phyloP scores from a whole-genome alignment of 2,797 vertebrate species.

The Coendou prehensilis region DNA sequence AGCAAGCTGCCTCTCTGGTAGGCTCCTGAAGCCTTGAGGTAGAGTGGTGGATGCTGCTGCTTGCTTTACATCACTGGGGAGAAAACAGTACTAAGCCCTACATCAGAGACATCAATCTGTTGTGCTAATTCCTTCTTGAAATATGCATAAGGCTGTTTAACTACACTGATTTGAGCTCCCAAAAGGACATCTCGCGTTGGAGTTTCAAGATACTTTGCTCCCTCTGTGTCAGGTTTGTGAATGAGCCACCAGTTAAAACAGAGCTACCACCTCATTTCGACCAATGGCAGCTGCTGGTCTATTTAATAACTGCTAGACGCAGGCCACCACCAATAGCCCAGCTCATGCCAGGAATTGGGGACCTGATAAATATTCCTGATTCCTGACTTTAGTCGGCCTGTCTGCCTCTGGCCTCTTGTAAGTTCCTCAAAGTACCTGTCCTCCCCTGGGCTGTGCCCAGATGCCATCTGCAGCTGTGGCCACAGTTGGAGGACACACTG shows the following conservation, averaged over 20 bases:
- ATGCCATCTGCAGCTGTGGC: background rate
- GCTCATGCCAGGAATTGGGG: background rate
- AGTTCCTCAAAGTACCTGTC: background rate
- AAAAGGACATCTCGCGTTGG: slow-evolving; percentile 17
- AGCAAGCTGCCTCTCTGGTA: background rate
- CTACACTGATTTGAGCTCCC: slow-evolving; percentile 40
- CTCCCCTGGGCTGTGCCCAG: background rate
- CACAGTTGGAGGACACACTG: rapidly evolving
- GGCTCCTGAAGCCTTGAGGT: background rate
- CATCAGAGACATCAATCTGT: slow-evolving; percentile 48
- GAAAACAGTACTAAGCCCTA: background rate
- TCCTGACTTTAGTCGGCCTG: background rate
- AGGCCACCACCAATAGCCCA: background rate
- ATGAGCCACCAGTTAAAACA: slow-evolving; percentile 49
- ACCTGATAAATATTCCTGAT: background rate
- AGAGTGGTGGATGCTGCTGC: background rate
- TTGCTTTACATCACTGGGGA: background rate
- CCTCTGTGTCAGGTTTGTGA: slow-evolving; percentile 31
- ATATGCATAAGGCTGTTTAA: slow-evolving; percentile 69
- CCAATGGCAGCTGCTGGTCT: background rate
- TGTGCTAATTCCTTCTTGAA: slow-evolving; percentile 71
- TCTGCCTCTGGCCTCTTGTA: background rate
- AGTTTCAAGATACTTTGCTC: slow-evolving; percentile 43
- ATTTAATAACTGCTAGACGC: background rate
- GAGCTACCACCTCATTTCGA: background rate